Evolutionary conservation across 2,113 vertebrate genomes (phyloP).

Genomic region (Muscicapa adusta): DNA sequence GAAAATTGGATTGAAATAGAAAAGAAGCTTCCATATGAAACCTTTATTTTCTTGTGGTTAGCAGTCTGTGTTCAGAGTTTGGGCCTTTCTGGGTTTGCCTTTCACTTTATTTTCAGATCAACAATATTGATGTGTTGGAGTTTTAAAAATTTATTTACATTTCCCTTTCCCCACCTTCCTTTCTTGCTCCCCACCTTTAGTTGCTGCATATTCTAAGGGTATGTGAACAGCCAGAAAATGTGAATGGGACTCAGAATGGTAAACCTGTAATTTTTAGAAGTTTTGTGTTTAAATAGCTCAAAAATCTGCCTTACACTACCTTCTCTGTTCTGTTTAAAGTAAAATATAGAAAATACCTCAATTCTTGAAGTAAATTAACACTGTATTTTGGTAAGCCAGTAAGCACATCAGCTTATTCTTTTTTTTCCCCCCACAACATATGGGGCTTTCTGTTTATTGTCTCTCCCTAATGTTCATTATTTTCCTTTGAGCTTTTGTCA

Average conservation of each 20-base stretch:
- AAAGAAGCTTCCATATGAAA: neutral
- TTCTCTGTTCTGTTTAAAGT: neutral
- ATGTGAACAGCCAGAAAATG: neutral
- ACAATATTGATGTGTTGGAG: neutral
- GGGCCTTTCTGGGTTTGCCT: neutral
- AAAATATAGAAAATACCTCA: neutral
- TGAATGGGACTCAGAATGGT: neutral
- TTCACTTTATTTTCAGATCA: neutral
- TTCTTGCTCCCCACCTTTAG: neutral
- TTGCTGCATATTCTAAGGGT: neutral
- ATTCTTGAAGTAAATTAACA: neutral
- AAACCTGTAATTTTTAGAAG: neutral
- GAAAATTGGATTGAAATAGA: neutral
- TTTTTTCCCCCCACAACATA: neutral
- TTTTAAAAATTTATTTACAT: neutral
- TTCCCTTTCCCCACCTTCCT: neutral
- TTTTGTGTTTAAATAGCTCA: neutral
- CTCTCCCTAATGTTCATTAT: neutral
- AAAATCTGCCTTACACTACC: neutral
- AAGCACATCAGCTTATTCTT: neutral
- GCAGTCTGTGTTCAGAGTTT: neutral
- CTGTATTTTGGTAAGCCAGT: neutral
- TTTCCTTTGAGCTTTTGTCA: conserved; percentile 45
- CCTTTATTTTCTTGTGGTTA: neutral
- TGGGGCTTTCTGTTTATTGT: conserved; percentile 44